Evolutionary conservation across 2,113 vertebrate species (phyloP), one percentile per base, ranked within the genome.

Genomic region (Varanus komodoensis): DNA sequence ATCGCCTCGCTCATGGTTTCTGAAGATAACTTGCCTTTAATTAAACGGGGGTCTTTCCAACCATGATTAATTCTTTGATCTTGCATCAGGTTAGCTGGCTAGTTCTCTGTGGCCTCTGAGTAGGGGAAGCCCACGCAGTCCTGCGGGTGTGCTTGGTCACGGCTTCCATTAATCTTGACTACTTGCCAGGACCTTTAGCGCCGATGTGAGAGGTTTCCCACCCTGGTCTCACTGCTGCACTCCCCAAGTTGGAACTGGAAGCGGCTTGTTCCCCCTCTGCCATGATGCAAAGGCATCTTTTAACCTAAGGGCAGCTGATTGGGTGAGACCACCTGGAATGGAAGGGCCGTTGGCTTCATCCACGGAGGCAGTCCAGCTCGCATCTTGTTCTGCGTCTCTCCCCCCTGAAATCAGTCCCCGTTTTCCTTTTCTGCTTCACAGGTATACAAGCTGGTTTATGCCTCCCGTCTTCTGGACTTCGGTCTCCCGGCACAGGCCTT

Each of bases 401-500:
- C 75, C 81, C 0, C 61, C 25, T 64, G 34, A 38, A 44, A 19
- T 74, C 2, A 34, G 77, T 0, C 0, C 2, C 2, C 7, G 4
- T 69, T 6, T n/a, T 8, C 5, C 80, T 89, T 74, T 89, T 38
- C 73, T 4, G 3, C 83, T 93, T 80, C 54, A 6, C 57, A 99
- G 99, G 97, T 98, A 23, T 99, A 98, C 91, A 99, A 99, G 93
- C 96, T 99, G 84, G 96, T 99, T 84, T 99, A 99, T 0, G 98
- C 98, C 44, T 96, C 97, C 93, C 97, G 98, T 7, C 96, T 99
- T 96, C 95, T 97, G 0, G 99, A 99, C 95, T 97, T 97, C 0
- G 98, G 98, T 15, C 97, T 99, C 12, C 84, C 96, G 1, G 97
- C 98, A 29, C 98, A 98, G 94, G 98, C 98, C 52, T 97, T 98